phyloP scores from a whole-genome alignment of 2,888 invertebrate species.

The Volucella inanis region DNA sequence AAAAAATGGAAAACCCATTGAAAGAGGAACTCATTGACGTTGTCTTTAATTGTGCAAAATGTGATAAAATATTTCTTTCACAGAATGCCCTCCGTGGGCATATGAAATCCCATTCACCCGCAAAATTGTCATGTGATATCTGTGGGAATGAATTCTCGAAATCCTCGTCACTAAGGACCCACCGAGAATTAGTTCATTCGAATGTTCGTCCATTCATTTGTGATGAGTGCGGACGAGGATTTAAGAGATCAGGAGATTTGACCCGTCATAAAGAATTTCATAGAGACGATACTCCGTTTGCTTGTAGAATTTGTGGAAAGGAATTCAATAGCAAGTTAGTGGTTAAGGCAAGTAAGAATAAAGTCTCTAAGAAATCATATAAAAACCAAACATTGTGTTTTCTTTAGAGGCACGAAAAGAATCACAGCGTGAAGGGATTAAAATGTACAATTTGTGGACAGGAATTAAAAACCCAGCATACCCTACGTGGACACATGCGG shows the following conservation, averaged over 20 bases:
- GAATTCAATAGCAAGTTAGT: constrained; percentile 57
- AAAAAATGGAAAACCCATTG: not conserved
- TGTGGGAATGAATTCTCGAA: constrained; percentile 34
- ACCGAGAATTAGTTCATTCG: constrained; percentile 34
- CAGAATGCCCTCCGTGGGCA: not conserved
- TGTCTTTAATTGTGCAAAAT: constrained; percentile 4
- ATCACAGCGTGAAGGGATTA: constrained; percentile 9
- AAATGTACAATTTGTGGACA: constrained; percentile 42
- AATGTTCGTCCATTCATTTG: constrained; percentile 43
- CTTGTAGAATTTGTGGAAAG: constrained; percentile 45
- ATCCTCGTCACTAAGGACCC: constrained; percentile 4
- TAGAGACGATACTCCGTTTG: constrained; percentile 51
- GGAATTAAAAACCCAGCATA: constrained; percentile 48
- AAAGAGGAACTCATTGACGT: not conserved
- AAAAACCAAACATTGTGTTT: not conserved
- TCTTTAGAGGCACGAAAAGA: constrained; percentile 52
- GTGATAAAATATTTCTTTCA: constrained; percentile 1
- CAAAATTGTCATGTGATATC: constrained; percentile 29
- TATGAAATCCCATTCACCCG: not conserved
- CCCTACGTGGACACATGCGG: constrained; percentile 44
- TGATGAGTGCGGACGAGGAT: constrained; percentile 45
- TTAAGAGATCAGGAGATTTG: constrained; percentile 43
- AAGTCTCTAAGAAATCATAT: not conserved
- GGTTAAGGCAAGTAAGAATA: constrained; percentile 9
- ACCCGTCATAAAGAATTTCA: constrained; percentile 60